Evolutionary conservation across 2,888 invertebrate genomes (phyloP).

Genomic region (Tanytarsus gracilentus): DNA sequence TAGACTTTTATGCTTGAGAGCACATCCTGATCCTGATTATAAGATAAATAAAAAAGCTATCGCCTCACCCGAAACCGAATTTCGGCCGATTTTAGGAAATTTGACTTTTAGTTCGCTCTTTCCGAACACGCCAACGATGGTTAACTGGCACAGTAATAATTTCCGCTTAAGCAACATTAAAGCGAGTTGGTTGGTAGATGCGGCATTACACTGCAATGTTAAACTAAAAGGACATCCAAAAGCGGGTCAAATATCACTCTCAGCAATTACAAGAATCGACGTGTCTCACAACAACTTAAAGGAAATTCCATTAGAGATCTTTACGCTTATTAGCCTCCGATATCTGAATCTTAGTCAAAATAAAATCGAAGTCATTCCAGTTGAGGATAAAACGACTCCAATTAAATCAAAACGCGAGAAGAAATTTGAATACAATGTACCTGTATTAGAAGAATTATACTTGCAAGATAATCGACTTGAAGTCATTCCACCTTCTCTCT

Average conservation of each 20-base stretch:
- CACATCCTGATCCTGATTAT: constrained; percentile 84
- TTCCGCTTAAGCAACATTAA: constrained; percentile 33
- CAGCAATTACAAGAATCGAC: constrained; percentile 88
- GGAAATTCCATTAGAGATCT: constrained; percentile 69
- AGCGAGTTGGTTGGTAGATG: constrained; percentile 73
- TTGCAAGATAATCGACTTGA: constrained; percentile 87
- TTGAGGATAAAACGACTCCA: constrained; percentile 34
- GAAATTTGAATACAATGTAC: constrained; percentile 52
- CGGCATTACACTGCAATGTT: constrained; percentile 76
- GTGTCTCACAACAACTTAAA: constrained; percentile 81
- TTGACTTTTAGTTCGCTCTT: constrained; percentile 71
- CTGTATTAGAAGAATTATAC: constrained; percentile 80
- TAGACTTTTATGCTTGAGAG: constrained; percentile 76
- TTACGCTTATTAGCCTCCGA: constrained; percentile 72
- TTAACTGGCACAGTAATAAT: constrained; percentile 82
- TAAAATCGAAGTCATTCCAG: constrained; percentile 68
- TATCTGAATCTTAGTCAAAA: constrained; percentile 84
- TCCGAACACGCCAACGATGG: constrained; percentile 74
- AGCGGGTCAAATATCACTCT: constrained; percentile 61
- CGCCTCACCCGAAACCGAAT: constrained; percentile 45
- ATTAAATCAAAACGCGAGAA: constrained; percentile 33
- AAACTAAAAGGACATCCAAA: constrained; percentile 62
- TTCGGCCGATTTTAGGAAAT: constrained; percentile 48
- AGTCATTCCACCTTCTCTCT: constrained; percentile 69
- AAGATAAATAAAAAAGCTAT: constrained; percentile 84